phyloP scores from a whole-genome alignment of 2,888 invertebrate genomes.

The Diogma glabrata region DNA sequence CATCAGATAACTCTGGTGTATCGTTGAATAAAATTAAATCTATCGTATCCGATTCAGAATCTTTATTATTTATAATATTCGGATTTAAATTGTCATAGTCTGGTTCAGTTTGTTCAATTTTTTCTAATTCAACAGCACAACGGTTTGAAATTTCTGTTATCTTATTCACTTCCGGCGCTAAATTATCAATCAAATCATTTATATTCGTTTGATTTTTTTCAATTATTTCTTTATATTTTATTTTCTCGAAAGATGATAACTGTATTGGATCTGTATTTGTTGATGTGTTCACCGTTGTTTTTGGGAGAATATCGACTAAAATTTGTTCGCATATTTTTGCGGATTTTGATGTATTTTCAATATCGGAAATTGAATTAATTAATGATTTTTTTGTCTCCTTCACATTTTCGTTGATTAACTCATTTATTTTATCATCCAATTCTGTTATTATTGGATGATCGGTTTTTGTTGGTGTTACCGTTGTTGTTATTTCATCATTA shows the following conservation, averaged over 20 bases:
- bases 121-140: constrained; percentile 34
- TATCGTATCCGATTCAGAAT: not conserved
- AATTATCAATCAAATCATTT: constrained; percentile 36
- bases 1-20: constrained; percentile 8
- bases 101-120: constrained; percentile 24
- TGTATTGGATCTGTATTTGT: constrained; percentile 10
- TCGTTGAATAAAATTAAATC: not conserved
- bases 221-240: not conserved
- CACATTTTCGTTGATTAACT: constrained; percentile 1
- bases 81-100: constrained; percentile 36
- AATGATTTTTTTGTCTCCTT: not conserved
- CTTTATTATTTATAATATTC: constrained; percentile 9
- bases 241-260: constrained; percentile 3
- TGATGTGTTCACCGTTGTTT: constrained; percentile 23
- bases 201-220: not conserved
- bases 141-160: constrained; percentile 41
- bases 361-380: constrained; percentile 24
- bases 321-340: constrained; percentile 40
- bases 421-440: constrained; percentile 1
- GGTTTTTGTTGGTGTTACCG: not conserved
- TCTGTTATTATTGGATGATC: not conserved
- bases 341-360: constrained; percentile 38
- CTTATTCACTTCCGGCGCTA: constrained; percentile 40
- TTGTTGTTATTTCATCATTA: not conserved
- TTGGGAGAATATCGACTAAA: constrained; percentile 35